Evolutionary conservation across 2,797 vertebrate genomes (phyloP).

Genomic region (Diceros bicornis): DNA sequence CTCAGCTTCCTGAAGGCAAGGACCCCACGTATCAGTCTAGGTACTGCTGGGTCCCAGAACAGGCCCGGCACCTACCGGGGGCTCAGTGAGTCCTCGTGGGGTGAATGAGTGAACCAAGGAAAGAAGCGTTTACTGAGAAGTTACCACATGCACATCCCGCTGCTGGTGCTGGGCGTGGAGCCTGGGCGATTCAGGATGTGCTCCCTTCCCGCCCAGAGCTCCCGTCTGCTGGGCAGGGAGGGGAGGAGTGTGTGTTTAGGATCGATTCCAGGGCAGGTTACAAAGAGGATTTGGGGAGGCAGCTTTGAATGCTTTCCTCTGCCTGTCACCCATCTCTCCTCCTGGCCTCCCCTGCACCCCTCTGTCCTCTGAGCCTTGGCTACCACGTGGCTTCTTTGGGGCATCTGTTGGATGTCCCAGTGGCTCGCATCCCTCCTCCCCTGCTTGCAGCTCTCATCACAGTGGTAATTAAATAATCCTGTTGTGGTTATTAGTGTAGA

Average conservation of each 20-base stretch:
- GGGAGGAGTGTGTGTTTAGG: accelerated
- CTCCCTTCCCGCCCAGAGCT: background rate
- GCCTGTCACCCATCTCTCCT: background rate
- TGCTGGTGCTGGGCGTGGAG: background rate
- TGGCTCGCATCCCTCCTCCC: background rate
- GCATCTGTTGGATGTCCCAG: accelerated
- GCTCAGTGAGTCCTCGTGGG: background rate
- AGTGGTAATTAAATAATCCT: background rate
- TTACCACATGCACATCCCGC: accelerated
- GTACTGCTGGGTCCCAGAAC: background rate
- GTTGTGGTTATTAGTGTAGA: background rate
- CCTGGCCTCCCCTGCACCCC: accelerated
- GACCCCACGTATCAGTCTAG: accelerated
- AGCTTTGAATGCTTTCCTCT: background rate
- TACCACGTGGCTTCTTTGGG: background rate
- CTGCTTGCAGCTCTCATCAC: background rate
- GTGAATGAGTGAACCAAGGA: no score
- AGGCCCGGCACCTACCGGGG: background rate
- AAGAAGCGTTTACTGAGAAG: no score
- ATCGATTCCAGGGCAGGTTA: background rate
- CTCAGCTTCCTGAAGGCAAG: background rate
- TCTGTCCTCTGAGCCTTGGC: background rate
- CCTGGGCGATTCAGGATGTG: accelerated
- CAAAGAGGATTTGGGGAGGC: accelerated
- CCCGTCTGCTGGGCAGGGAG: accelerated